Evolutionary conservation across 2,113 vertebrate genomes (phyloP).

Genomic region (Actenoides lindsayi): DNA sequence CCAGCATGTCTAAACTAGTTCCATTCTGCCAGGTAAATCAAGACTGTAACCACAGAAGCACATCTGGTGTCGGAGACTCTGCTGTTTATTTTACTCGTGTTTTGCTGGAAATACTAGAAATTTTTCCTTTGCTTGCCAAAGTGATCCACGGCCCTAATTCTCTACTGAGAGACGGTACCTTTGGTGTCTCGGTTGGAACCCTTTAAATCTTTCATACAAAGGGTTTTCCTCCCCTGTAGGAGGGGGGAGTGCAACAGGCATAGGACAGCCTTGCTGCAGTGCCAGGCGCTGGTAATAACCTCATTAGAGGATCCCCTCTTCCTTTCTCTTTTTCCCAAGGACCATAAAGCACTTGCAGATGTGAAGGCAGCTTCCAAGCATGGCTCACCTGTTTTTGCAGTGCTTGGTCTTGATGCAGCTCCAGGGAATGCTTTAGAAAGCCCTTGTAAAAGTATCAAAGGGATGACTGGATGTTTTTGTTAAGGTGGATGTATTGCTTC

Average conservation of each 20-base stretch:
- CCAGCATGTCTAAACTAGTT: not conserved
- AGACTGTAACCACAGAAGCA: not conserved
- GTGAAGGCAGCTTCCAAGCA: not conserved
- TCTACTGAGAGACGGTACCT: not conserved
- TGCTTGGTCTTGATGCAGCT: not conserved
- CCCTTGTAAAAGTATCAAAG: constrained; percentile 23
- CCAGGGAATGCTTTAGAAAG: constrained; percentile 5
- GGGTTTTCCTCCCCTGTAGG: not conserved
- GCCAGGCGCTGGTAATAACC: constrained; percentile 17
- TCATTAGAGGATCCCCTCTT: constrained; percentile 13
- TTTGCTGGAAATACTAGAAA: not conserved
- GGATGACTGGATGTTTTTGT: not conserved
- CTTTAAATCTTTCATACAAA: not conserved
- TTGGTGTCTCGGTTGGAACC: not conserved
- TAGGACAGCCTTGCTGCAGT: not conserved
- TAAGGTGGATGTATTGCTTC: not conserved
- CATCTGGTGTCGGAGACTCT: not conserved
- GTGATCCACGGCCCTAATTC: not conserved
- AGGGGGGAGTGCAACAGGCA: not conserved
- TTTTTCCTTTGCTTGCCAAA: not conserved
- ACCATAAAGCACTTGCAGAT: constrained; percentile 25
- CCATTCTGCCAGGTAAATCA: not conserved
- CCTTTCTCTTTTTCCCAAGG: not conserved
- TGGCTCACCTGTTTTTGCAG: constrained; percentile 1
- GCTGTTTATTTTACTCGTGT: not conserved